Evolutionary conservation across 2,797 vertebrate genomes (phyloP), one percentile per base, ranked within the genome.

Genomic region (Notoglanidium macrostoma): DNA sequence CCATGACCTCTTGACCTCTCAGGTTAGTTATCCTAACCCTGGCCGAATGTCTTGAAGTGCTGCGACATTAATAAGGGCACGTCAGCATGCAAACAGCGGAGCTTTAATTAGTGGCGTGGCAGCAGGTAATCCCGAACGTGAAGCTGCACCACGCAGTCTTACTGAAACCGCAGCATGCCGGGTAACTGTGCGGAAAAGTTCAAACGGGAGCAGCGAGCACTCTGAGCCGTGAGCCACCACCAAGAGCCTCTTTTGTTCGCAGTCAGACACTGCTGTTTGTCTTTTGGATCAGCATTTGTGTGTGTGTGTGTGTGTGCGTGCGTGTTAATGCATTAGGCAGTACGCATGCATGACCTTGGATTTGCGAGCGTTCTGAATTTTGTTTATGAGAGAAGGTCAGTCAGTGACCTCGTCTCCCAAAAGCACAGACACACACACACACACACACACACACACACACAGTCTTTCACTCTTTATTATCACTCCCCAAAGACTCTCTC

Each of bases 361-460:
- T 83, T 83, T 68, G 81, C 5, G 17, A 68, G 63, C 55, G 44
- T 83, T 63, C 63, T 61, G 9, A 63, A 49, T 80, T 90, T 90
- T 93, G 89, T 95, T 94, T 94, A 92, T 94, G 88, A 91, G 91
- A 88, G 44, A 68, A 70, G 93, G 93, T 94, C 92, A 92, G 90
- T 63, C 87, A 15, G 78, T 94, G 93, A 95, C 93, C 92, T 85
- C 92, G 86, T 17, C 44, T 92, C 90, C 91, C 92, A 94, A 94
- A 49, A 76, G 32, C 26, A 70, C n/a, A 44, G 67, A 49, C 23
- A 82, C 59, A 73, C 40, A 73, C 49, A 12, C 51, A 59, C 78
- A 32, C 0, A 63, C 44, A 17, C 86, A 40, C 65, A 59, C 89
- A 86, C 76, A 80, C 44, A 68, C 61, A 77, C 26, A 77, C 51